phyloP scores from a whole-genome alignment of 2,113 vertebrate genomes.

The Notothenia rossii region DNA sequence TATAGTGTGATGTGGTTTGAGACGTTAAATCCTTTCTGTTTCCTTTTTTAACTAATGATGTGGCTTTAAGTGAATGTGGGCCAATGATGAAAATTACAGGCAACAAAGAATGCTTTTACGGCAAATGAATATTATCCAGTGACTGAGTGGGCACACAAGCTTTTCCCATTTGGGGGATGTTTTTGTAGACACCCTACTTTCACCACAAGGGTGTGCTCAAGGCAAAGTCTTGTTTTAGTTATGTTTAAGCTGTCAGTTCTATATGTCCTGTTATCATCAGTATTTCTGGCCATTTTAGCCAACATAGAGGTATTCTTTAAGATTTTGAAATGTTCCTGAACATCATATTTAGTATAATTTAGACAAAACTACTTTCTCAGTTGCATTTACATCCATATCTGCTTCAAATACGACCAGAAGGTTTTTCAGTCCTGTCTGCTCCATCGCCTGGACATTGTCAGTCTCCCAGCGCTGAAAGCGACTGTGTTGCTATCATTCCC shows the following conservation, averaged over 20 bases:
- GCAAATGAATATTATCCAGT: conserved; percentile 7
- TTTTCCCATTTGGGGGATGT: conserved; percentile 24
- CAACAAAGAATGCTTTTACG: not conserved
- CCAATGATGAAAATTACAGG: not conserved
- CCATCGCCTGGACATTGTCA: conserved; percentile 70
- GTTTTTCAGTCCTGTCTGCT: conserved; percentile 19
- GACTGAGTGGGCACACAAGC: not conserved
- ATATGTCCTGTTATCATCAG: not conserved
- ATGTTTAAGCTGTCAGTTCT: not conserved
- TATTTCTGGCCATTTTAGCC: not conserved
- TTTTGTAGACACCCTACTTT: conserved; percentile 55
- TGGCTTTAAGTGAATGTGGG: conserved; percentile 16
- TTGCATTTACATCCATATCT: conserved; percentile 1
- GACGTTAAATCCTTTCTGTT: not conserved
- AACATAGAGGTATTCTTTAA: not conserved
- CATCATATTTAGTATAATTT: too few species aligned
- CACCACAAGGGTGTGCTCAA: conserved; percentile 76
- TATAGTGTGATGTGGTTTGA: conserved; percentile 31
- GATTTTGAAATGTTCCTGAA: too few species aligned
- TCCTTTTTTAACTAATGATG: conserved; percentile 11
- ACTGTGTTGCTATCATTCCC: conserved; percentile 66
- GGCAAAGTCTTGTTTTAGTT: conserved; percentile 4
- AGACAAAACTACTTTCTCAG: not conserved
- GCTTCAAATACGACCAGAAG: conserved; percentile 45
- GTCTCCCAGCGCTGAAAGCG: conserved; percentile 55